These are phyloP conservation scores for Platichthys stellatus DNA, from an alignment of 2,113 vertebrate species.

Conservation along the genomic window DNA sequence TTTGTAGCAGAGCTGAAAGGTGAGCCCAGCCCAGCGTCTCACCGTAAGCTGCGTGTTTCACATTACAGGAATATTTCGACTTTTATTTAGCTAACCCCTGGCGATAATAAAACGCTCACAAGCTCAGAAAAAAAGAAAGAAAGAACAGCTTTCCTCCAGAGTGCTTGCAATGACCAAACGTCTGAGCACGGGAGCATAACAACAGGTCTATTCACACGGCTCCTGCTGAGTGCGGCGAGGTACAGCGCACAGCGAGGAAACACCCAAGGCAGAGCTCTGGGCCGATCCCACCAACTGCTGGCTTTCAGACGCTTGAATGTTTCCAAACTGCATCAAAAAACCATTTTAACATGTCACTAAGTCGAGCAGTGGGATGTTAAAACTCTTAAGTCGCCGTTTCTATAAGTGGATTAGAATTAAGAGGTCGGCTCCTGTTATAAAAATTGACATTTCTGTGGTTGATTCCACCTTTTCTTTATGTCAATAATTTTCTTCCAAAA, in stretches of 20 bases:
- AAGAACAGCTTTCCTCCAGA: conserved; percentile 38
- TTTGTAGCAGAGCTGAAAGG: conserved; percentile 68
- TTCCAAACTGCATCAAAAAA: conserved; percentile 38
- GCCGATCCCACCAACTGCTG: conserved; percentile 39
- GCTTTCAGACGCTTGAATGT: conserved; percentile 24
- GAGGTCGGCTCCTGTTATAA: conserved; percentile 7
- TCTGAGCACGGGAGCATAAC: conserved; percentile 73
- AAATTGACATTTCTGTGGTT: conserved; percentile 16
- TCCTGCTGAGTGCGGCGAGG: conserved; percentile 49
- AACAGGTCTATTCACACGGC: conserved; percentile 74
- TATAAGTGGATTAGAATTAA: conserved; percentile 17
- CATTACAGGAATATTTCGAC: conserved; percentile 82
- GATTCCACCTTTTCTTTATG: conserved; percentile 18
- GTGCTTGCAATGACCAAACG: conserved; percentile 69
- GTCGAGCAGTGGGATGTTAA: conserved; percentile 8
- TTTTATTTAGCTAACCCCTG: conserved; percentile 73
- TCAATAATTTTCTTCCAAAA: not conserved
- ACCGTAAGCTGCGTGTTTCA: conserved; percentile 76
- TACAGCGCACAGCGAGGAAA: conserved; percentile 46
- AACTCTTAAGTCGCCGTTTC: conserved; percentile 25
- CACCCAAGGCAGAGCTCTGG: conserved; percentile 27
- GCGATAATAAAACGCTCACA: conserved; percentile 74
- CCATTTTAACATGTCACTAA: conserved; percentile 39
- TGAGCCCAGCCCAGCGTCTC: conserved; percentile 59
- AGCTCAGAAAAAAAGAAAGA: conserved; percentile 54